Conservation (phyloP, 2,888 invertebrate genomes). For the Plagiodera versicolora region DNA sequence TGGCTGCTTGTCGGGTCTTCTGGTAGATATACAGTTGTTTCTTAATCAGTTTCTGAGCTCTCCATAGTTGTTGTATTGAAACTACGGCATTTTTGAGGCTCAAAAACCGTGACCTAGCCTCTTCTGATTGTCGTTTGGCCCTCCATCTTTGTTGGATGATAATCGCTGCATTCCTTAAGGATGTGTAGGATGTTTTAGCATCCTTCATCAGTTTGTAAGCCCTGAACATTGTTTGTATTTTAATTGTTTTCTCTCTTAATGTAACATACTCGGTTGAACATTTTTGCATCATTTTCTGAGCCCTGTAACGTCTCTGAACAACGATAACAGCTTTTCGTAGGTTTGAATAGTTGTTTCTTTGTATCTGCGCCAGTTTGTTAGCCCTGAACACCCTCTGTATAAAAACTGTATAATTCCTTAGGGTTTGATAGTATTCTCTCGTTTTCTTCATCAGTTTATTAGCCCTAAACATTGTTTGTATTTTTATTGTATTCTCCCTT, state of each 20-base stretch:
- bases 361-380: slow-evolving; percentile 47
- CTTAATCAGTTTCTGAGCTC: slow-evolving; percentile 37
- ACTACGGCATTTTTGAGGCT: slow-evolving; percentile 17
- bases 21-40: slow-evolving; percentile 9
- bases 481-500: slow-evolving; percentile 42
- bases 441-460: slow-evolving; percentile 33
- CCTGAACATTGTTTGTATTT: slow-evolving; percentile 38
- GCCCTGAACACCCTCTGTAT: slow-evolving; percentile 53
- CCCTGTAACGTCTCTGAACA: slow-evolving; percentile 57
- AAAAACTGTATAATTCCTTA: slow-evolving; percentile 14
- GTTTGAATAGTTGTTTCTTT: slow-evolving; percentile 21
- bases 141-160: slow-evolving; percentile 39
- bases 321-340: slow-evolving; percentile 39
- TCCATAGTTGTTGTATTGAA: slow-evolving; percentile 35
- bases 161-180: slow-evolving; percentile 31
- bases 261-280: slow-evolving; percentile 31
- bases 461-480: slow-evolving; percentile 51
- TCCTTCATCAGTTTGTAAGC: slow-evolving; percentile 35
- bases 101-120: slow-evolving; percentile 16
- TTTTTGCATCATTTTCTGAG: slow-evolving; percentile 45
- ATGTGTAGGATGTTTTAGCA: slow-evolving; percentile 21
- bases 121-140: slow-evolving; percentile 23
- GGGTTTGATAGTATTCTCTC: slow-evolving; percentile 30
- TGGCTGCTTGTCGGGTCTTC: slow-evolving; percentile 15
- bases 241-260: slow-evolving; percentile 43